Evolutionary conservation across 2,888 invertebrate genomes (phyloP), one percentile per base, ranked within the genome.

Genomic region (Griposia aprilina): DNA sequence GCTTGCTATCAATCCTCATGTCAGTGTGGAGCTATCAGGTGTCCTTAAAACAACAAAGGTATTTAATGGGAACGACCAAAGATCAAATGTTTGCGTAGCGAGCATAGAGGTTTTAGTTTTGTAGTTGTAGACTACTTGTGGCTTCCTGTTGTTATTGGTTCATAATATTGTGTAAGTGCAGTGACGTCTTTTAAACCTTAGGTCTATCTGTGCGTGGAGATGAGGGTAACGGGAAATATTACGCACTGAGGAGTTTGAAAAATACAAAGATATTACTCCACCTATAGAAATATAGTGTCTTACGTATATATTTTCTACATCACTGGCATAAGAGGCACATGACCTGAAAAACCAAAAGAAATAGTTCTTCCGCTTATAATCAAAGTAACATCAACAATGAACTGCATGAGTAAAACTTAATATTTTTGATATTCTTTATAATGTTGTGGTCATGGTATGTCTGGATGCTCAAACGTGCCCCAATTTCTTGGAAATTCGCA

Each of bases 131-230:
- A 91, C 90, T 91, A 91, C 91, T 90, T 90, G 82, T 74, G 79
- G 92, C 92, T 94, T 93, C 94, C 92, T 91, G 91, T 90, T 89
- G 77, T 86, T 80, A 86, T 82, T 86, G 66, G 73, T 57, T 30
- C 65, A 23, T 45, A n/a, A 55, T 74, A 17, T 78, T 72, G 65
- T 36, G 48, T 60, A 11, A 83, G 3, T 63, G 1, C 36, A 26
- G 20, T 55, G 26, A 23, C 17, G 4, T 1, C 13, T n/a, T n/a
- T 23, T 36, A 20, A n/a, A 30, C 2, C 3, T 41, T 45, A 20
- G n/a, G 8, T n/a, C 50, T 15, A 17, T 23, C 36, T 26, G 20
- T 74, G 17, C 17, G 13, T 57, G 23, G 17, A 23, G 20, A 48
- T n/a, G 10, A 11, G 30, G 11, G 41, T 41, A 17, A 15, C 1